Percentiles rank a stretch among this genome's conserved stretches.
phyloP scores from a whole-genome alignment of 2,113 vertebrate genomes.

The Amazona guildingii region DNA sequence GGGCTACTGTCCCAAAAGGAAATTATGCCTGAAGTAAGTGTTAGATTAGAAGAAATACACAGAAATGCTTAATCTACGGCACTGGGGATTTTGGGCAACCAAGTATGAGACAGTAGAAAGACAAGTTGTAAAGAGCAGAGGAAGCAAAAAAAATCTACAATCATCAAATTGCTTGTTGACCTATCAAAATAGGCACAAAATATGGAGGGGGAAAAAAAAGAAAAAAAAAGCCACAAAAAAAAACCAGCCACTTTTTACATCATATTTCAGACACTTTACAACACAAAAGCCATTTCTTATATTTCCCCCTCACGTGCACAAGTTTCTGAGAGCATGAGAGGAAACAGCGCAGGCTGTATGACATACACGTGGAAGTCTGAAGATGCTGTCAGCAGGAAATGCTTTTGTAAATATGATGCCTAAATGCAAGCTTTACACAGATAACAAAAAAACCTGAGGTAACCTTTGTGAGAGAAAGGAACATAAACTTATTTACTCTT shows the following conservation, averaged over 20 bases:
- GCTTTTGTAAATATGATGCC: not conserved
- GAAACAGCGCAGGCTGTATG: not conserved
- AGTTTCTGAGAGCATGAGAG: not conserved
- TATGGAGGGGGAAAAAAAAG: not conserved
- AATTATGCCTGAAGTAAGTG: not conserved
- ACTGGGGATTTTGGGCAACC: not conserved
- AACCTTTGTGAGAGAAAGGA: not conserved
- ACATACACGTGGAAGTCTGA: not conserved
- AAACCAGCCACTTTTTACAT: not conserved
- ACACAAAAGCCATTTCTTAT: not conserved
- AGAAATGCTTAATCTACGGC: not conserved
- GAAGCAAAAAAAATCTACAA: not conserved
- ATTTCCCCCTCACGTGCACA: not conserved
- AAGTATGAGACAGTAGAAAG: rapidly evolving
- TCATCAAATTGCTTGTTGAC: not conserved
- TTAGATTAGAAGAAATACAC: not conserved
- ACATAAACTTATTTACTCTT: not conserved
- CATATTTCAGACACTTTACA: not conserved
- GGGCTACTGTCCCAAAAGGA: not conserved
- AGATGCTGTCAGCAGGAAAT: slow-evolving; percentile 28
- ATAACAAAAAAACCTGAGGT: not conserved
- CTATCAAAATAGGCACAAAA: not conserved
- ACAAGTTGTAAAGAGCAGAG: not conserved
- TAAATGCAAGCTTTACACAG: not conserved
- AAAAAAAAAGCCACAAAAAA: not conserved